Percentiles rank a stretch among this genome's conserved stretches.
These are phyloP conservation scores for Iselma pallidipennis DNA, from an alignment of 2,888 invertebrate genomes.

Conservation along the genomic window DNA sequence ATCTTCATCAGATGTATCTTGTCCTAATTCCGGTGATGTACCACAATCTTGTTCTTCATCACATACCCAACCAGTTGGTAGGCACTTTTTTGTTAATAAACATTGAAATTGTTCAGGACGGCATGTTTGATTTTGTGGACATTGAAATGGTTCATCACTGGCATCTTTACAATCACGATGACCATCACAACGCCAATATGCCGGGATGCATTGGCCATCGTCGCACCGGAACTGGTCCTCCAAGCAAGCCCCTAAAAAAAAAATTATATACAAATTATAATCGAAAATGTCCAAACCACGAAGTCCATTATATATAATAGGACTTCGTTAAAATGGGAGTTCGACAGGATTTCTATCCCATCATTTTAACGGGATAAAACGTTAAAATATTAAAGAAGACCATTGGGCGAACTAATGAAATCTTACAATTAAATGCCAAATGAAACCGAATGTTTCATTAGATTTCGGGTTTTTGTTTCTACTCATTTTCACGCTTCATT, in stretches of 20 bases:
- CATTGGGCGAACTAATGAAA: no score
- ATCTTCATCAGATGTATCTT: conserved; percentile 72
- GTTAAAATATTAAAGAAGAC: no score
- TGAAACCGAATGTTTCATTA: no score
- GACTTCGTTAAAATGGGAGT: no score
- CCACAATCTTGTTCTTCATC: conserved; percentile 80
- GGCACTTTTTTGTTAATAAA: conserved; percentile 68
- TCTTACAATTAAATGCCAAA: no score
- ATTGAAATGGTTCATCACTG: conserved; percentile 64
- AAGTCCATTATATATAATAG: no score
- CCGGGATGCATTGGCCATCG: conserved; percentile 65
- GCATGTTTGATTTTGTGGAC: conserved; percentile 59
- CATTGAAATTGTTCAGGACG: conserved; percentile 77
- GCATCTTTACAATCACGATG: conserved; percentile 67
- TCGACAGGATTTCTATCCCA: no score
- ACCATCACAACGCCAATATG: conserved; percentile 67
- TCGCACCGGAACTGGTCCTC: conserved; percentile 60
- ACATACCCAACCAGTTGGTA: conserved; percentile 76
- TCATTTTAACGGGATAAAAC: no score
- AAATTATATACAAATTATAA: not conserved
- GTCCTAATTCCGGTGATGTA: conserved; percentile 55
- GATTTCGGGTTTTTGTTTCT: no score
- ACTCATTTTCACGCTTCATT: no score
- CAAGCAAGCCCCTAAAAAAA: conserved; percentile 26
- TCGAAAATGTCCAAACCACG: no score